Percentiles rank a stretch among this genome's conserved stretches.
These are phyloP conservation scores for Mus caroli DNA, from an alignment of 2,797 vertebrate species.

Conservation along the genomic window DNA sequence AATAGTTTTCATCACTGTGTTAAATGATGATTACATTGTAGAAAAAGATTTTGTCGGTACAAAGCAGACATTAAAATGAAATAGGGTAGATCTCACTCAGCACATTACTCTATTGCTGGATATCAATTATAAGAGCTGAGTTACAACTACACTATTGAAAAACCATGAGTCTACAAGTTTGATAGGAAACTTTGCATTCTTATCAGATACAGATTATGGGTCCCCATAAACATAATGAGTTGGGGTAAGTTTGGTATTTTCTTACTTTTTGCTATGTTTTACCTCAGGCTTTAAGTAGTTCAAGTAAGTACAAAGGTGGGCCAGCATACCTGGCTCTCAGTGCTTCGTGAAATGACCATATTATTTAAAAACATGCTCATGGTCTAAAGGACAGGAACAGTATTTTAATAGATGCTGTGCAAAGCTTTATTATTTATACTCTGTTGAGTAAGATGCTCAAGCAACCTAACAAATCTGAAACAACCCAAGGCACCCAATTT, in stretches of 20 bases:
- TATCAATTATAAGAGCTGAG: not conserved
- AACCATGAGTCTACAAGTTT: not conserved
- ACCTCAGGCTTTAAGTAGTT: not conserved
- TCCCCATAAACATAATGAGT: not conserved
- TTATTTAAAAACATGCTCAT: not conserved
- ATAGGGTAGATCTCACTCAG: not conserved
- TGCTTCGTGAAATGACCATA: not conserved
- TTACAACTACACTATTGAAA: not conserved
- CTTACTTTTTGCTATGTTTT: not conserved
- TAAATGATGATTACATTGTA: not conserved
- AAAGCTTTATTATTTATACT: conserved; percentile 29
- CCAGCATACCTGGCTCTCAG: not conserved
- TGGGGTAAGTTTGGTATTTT: not conserved
- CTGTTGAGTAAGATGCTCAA: not conserved
- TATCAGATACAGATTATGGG: not conserved
- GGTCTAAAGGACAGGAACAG: not conserved
- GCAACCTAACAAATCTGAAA: not conserved
- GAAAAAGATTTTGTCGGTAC: not conserved
- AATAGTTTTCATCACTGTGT: not conserved
- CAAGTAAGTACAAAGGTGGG: not conserved
- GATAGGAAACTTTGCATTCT: not conserved
- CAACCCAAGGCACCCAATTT: not conserved
- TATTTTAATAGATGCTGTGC: not conserved
- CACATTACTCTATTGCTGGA: not conserved
- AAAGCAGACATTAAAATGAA: not conserved